Evolutionary conservation across 1,140 invertebrate genomes (phyloP).

Genomic region (Euwallacea fornicatus): DNA sequence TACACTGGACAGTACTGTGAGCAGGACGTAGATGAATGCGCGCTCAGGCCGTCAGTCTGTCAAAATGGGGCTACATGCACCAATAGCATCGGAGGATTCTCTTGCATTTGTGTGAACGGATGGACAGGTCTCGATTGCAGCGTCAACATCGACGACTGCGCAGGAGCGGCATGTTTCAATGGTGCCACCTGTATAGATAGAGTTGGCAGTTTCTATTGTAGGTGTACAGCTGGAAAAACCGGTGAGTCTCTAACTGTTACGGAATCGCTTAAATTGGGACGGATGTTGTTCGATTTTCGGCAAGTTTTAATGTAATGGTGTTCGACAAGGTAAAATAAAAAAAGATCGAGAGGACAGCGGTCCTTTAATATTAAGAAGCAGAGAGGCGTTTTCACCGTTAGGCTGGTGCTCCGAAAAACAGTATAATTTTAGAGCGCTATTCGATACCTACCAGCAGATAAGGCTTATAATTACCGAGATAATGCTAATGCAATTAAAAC

Average conservation of each 20-base stretch:
- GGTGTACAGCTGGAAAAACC: conserved; percentile 93
- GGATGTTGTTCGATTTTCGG: too few relatives aligned
- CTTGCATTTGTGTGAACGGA: conserved; percentile 95
- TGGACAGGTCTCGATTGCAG: conserved; percentile 91
- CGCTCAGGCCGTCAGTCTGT: conserved; percentile 78
- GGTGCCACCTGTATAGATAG: conserved; percentile 95
- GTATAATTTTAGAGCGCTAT: conserved; percentile 8
- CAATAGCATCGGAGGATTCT: conserved; percentile 85
- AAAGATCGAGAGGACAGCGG: neutral
- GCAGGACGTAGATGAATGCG: conserved; percentile 79
- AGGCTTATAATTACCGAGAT: conserved; percentile 10
- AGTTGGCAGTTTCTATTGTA: conserved; percentile 92
- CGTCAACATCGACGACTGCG: conserved; percentile 92
- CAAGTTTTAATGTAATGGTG: too few relatives aligned
- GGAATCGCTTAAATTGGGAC: too few relatives aligned
- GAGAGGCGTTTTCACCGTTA: conserved; percentile 18
- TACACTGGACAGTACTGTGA: conserved; percentile 85
- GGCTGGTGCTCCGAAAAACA: conserved; percentile 1
- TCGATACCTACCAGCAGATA: neutral
- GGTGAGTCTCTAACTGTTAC: conserved; percentile 59
- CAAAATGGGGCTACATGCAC: conserved; percentile 95
- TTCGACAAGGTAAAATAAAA: neutral
- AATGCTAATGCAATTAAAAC: conserved; percentile 19
- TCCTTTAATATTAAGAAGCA: conserved; percentile 1
- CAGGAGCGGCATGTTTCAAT: conserved; percentile 90